Evolutionary conservation across 2,113 vertebrate species (phyloP).

Genomic region (Drymodes brunneopygia): DNA sequence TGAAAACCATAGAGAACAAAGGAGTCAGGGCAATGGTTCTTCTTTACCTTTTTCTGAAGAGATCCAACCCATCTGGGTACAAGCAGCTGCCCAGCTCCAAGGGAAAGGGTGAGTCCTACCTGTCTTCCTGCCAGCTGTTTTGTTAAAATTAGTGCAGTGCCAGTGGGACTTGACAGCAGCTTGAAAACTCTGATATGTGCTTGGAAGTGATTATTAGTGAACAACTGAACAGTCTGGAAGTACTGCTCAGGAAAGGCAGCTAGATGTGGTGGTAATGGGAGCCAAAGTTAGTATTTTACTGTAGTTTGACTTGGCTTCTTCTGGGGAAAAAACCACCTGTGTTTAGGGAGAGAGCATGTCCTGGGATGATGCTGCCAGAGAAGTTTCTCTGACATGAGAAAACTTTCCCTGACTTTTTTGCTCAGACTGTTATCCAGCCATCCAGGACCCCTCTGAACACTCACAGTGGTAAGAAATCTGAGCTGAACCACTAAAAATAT

Average conservation of each 20-base stretch:
- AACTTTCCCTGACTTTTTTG: background rate
- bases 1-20: constrained; percentile 18
- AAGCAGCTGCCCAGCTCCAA: constrained; percentile 57
- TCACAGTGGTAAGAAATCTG: background rate
- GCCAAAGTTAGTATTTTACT: background rate
- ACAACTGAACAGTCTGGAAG: background rate
- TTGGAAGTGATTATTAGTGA: background rate
- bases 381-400: background rate
- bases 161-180: background rate
- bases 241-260: background rate
- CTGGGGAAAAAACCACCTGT: fast-evolving
- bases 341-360: background rate
- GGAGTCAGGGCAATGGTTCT: constrained; percentile 20
- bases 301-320: background rate
- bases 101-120: constrained; percentile 31
- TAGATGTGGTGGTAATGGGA: background rate
- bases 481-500: background rate
- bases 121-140: background rate
- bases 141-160: background rate
- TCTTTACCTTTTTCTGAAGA: constrained; percentile 54
- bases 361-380: background rate
- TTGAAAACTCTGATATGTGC: background rate
- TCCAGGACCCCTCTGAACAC: background rate
- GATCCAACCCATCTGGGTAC: background rate
- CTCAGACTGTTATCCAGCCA: background rate